Percentiles rank a stretch among this genome's conserved stretches.
These are phyloP conservation scores for Cervus canadensis DNA, from an alignment of 2,113 vertebrate species.

Conservation along the genomic window DNA sequence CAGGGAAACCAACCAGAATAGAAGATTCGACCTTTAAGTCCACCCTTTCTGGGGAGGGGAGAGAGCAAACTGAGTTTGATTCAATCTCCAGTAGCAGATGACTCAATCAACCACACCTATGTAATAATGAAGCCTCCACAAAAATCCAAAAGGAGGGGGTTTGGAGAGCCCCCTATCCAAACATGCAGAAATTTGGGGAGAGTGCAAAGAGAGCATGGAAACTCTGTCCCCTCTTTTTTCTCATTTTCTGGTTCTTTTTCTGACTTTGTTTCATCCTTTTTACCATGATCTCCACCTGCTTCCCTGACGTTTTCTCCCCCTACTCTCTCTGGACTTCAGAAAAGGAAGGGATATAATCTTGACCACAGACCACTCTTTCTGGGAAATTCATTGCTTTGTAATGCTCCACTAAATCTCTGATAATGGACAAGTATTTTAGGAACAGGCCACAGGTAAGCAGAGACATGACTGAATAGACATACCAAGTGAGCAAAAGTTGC, in stretches of 20 bases:
- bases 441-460: neutral
- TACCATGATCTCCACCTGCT: neutral
- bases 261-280: neutral
- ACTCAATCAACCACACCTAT: neutral
- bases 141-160: neutral
- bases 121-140: neutral
- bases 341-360: neutral
- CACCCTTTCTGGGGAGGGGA: neutral
- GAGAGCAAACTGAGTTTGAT: neutral
- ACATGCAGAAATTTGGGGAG: neutral
- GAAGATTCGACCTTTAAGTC: neutral
- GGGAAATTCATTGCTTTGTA: neutral
- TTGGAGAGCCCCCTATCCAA: neutral
- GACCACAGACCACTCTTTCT: neutral
- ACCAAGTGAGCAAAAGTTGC: neutral
- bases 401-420: neutral
- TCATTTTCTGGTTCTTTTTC: neutral
- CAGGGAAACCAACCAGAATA: neutral
- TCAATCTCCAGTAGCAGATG: neutral
- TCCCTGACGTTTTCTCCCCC: neutral
- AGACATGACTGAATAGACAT: neutral
- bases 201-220: neutral
- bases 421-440: neutral
- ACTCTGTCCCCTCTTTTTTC: neutral
- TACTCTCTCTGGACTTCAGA: neutral